phyloP scores from a whole-genome alignment of 2,113 vertebrate species.

The Gopherus flavomarginatus region DNA sequence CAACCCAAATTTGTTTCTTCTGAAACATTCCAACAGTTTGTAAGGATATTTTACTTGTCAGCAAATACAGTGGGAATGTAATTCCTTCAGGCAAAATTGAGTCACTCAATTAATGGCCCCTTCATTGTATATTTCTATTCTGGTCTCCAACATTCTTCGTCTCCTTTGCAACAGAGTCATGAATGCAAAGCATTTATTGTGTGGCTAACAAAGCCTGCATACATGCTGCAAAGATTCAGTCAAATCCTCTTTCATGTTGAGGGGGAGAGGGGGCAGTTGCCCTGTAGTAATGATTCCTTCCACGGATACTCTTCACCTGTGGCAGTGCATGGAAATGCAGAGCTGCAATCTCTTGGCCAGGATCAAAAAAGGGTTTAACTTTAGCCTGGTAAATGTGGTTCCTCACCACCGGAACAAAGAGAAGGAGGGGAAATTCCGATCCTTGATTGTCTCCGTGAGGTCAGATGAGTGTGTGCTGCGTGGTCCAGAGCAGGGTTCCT shows the following conservation, averaged over 20 bases:
- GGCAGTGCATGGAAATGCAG: not conserved
- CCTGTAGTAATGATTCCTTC: not conserved
- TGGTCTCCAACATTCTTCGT: not conserved
- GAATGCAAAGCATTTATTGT: not conserved
- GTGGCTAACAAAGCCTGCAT: not conserved
- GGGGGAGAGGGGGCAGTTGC: fast-evolving
- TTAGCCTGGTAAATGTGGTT: not conserved
- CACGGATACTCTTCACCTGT: fast-evolving
- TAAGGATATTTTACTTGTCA: not conserved
- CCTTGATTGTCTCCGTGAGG: not conserved
- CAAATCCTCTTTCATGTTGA: not conserved
- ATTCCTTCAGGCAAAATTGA: not conserved
- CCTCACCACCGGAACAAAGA: fast-evolving
- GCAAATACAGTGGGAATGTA: not conserved
- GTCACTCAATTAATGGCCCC: not conserved
- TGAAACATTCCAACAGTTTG: not conserved
- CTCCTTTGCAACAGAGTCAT: not conserved
- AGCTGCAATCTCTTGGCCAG: not conserved
- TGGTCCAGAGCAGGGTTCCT: fast-evolving
- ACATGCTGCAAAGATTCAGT: not conserved
- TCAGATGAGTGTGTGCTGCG: fast-evolving
- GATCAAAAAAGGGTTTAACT: no score
- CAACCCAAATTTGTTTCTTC: not conserved
- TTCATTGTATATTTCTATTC: not conserved
- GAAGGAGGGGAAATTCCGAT: not conserved